Base-by-base conservation (phyloP, 2,888 invertebrate species). In the Terebella lapidaria region DNA sequence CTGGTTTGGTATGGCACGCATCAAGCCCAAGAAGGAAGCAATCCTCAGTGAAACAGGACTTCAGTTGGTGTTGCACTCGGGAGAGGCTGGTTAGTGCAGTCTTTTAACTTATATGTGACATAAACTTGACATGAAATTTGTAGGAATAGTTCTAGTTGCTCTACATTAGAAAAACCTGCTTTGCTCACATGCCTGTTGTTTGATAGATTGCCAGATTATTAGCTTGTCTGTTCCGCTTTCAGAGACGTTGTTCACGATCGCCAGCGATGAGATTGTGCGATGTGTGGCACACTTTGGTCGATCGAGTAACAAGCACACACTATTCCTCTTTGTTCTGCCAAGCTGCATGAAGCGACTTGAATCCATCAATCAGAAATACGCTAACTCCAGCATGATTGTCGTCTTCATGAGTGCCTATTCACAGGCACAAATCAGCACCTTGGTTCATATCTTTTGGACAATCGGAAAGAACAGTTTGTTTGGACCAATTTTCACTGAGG, bases 261-360 rank as follows among this genome's bases (percentile, higher is more conserved):
- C 35, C 15, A 28, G 54, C 0, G 59, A 56, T 15, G 67, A 67
- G 25, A 54, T 67, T 18, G 54, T 66, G 18, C 57, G 61, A 5
- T 62, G 63, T 49, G 27, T 53, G 47, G 62, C 60, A 1, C 66
- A 62, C 35, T 58, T 62, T 49, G 59, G 62, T 4, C 52, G 61
- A 29, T 57, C 46, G 30, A 57, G 47, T n/a, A 53, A 42, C 18
- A 59, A 65, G 47, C 64, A 67, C 58, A 66, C 65, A 10, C 20
- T 67, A 15, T 66, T 67, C 53, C 22, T 67, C 30, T 64, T 64
- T 29, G 55, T 67, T 22, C 45, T 62, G 5, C 67, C 67, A 2
- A 54, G 56, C 46, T 61, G 57, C 28, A 53, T 30, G 2, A 49
- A 52, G 3, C 51, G 59, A 1, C 54, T 64, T 29, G 26, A 46